These are phyloP conservation scores for Strigamia transsilvanica DNA, from an alignment of 2,888 invertebrate species.

Conservation along the genomic window DNA sequence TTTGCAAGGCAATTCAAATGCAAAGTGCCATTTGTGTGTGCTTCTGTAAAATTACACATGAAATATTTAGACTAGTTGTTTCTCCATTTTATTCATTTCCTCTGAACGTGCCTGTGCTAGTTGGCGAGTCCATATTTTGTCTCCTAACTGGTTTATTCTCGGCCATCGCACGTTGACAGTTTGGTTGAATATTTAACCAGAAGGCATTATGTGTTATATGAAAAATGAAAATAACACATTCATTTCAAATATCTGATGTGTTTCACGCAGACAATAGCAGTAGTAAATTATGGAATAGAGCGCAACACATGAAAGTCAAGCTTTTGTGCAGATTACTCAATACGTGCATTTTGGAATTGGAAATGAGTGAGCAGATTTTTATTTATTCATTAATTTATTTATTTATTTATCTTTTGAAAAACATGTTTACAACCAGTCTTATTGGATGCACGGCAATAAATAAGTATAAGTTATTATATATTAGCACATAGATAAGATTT, in stretches of 20 bases:
- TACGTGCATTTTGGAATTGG: not conserved
- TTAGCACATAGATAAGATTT: slow-evolving; percentile 24
- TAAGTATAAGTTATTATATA: not conserved
- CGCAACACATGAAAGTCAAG: not conserved
- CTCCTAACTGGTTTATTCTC: slow-evolving; percentile 9
- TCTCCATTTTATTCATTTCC: slow-evolving; percentile 29
- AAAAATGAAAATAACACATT: slow-evolving; percentile 27
- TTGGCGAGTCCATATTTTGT: not conserved
- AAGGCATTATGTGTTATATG: slow-evolving; percentile 12
- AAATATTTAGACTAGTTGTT: slow-evolving; percentile 28
- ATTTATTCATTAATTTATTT: not conserved
- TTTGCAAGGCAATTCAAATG: slow-evolving; percentile 1
- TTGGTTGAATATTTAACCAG: slow-evolving; percentile 27
- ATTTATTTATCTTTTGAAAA: not conserved
- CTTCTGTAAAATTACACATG: slow-evolving; percentile 21
- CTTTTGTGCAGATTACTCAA: not conserved
- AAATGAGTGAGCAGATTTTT: slow-evolving; percentile 14
- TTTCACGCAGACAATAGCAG: not conserved
- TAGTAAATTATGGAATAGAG: slow-evolving; percentile 14
- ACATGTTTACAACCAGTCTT: not conserved
- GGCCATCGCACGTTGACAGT: slow-evolving; percentile 23
- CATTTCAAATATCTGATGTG: slow-evolving; percentile 21
- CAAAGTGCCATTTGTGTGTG: slow-evolving; percentile 34
- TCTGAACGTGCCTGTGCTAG: not conserved
- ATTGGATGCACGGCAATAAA: not conserved